Base-by-base conservation (phyloP, 2,113 vertebrate genomes). In the Gymnocephalus cernua region DNA sequence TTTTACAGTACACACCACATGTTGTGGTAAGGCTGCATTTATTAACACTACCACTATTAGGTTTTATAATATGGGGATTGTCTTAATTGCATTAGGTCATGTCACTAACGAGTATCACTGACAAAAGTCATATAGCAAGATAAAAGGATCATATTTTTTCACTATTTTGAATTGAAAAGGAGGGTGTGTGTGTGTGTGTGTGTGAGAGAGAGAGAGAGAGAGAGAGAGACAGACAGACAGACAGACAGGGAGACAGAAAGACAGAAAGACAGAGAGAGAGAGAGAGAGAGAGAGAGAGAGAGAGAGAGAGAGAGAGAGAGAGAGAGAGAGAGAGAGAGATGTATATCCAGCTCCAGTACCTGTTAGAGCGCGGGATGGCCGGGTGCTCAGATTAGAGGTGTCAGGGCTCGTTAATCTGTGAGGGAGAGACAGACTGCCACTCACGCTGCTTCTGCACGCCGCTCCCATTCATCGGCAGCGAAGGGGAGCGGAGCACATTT, bases 281-380 rank as follows among this genome's bases (percentile, higher is more conserved):
- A 32, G 32, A 32, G 38, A 48, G 69, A 25, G 38, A 21, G 45
- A 38, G 32, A 15, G 29, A 32, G 23, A 21, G 51, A 51, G 44
- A 47, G 65, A 32, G 74, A 10, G 53, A 21, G 38, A 38, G 41
- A 16, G 50, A 67, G 35, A 68, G 64, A 50, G 66, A 48, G 80
- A 69, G 59, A 27, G 68, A 66, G 65, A 32, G 77, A 71, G 59
- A 83, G 57, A 45, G 74, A 51, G 66, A 58, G 69, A 73, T 78
- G 80, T 61, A 86, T 48, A 69, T 77, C 66, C 88, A 76, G 88
- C 89, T 88, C 58, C 76, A 84, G 85, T 95, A 94, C 95, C 95
- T 92, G 94, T 94, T 94, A 95, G 96, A 93, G 95, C 94, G 80
- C 95, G 69, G 91, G 96, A 97, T 97, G 96, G 95, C 74, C 94